phyloP scores from a whole-genome alignment of 2,113 vertebrate species.

The Neodontobutis hainanensis region DNA sequence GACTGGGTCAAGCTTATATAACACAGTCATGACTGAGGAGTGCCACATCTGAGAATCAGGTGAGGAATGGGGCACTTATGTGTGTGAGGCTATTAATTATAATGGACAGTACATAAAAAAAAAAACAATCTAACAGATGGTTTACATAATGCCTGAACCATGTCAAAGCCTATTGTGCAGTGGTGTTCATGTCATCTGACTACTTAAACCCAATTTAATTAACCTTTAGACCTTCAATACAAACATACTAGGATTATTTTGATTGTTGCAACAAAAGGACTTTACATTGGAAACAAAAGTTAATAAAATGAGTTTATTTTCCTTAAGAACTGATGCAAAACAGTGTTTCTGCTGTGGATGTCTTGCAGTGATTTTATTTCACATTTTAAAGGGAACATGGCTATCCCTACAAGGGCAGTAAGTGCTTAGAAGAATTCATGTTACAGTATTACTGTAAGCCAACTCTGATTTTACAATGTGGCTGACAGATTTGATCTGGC shows the following conservation, averaged over 20 bases:
- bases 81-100: conserved; percentile 24
- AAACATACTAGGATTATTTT: too few species aligned
- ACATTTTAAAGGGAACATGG: conserved; percentile 52
- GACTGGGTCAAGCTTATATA: conserved; percentile 56
- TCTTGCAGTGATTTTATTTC: conserved; percentile 33
- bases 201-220: too few species aligned
- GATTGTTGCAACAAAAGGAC: too few species aligned
- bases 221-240: too few species aligned
- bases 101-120: not conserved
- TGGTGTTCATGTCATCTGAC: too few species aligned
- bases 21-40: conserved; percentile 37
- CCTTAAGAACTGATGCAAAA: conserved; percentile 32
- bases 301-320: conserved; percentile 26
- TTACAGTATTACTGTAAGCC: conserved; percentile 15
- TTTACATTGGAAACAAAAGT: too few species aligned
- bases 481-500: conserved; percentile 8
- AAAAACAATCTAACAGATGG: not conserved
- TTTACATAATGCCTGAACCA: too few species aligned
- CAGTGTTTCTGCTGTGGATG: conserved; percentile 3
- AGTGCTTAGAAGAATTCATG: conserved; percentile 45
- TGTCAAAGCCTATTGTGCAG: too few species aligned
- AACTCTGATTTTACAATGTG: not conserved
- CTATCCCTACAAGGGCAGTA: conserved; percentile 17
- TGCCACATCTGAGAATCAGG: conserved; percentile 51
- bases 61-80: conserved; percentile 61